Evolutionary conservation across 2,888 invertebrate genomes (phyloP).

Genomic region (Cephus pulcher): DNA sequence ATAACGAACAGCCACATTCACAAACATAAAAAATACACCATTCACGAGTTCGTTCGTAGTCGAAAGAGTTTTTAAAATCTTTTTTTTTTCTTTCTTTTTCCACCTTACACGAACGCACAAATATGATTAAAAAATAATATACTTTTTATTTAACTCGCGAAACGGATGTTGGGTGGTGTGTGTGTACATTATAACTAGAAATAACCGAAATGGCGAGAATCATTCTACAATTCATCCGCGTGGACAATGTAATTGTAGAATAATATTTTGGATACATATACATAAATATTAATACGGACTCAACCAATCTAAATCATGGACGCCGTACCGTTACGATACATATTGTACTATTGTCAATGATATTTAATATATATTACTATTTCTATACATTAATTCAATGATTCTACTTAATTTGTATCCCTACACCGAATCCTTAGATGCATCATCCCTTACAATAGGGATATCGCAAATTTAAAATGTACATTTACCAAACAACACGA

Average conservation of each 20-base stretch:
- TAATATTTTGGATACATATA: neutral
- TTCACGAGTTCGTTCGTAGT: neutral
- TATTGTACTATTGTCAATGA: conserved; percentile 48
- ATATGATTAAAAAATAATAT: neutral
- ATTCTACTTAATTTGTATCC: neutral
- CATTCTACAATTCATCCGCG: neutral
- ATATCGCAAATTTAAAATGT: too few relatives aligned
- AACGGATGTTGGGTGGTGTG: neutral
- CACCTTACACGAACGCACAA: neutral
- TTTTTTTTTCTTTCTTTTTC: neutral
- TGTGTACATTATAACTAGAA: neutral
- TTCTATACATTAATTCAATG: conserved; percentile 32
- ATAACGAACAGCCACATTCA: neutral
- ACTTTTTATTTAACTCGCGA: neutral
- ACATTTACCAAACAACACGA: too few relatives aligned
- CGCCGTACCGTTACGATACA: conserved; percentile 41
- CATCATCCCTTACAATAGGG: neutral
- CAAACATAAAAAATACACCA: neutral
- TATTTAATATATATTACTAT: conserved; percentile 46
- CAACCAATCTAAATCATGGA: neutral
- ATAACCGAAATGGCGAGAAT: neutral
- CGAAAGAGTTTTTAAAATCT: neutral
- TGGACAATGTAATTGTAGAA: neutral
- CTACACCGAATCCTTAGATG: neutral
- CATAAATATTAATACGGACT: neutral